Base-by-base conservation (phyloP, 2,888 invertebrate genomes). In the Tortrix viridana region DNA sequence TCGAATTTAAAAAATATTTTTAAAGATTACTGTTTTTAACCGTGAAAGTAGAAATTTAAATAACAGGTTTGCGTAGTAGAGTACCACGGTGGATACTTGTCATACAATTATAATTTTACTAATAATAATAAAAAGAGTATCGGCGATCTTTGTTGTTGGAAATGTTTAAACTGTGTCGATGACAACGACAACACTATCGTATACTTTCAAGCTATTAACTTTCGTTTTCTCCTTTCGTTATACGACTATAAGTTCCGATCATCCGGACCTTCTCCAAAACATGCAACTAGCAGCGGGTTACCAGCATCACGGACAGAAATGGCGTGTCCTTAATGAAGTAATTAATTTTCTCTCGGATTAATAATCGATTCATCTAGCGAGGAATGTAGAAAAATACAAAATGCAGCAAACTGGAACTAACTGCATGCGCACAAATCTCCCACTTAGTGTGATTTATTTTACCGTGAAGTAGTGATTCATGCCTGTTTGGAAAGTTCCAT, bases 341-440 rank as follows among this genome's bases (percentile, higher is more conserved):
- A 38, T 52, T 38, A 7, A 23, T 41, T 53, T 53, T 53, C 41
- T 61, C 50, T 43, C 41, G 43, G 22, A 56, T 49, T 56, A 37
- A 37, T 50, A 50, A 38, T 52, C 52, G 14, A 37, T 22, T 20
- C 41, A 48, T 54, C 53, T 60, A 19, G 9, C 19, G 46, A 19
- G 56, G 47, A 52, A 57, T 47, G 43, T 56, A 56, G 38, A 20
- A 37, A 59, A 49, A 48, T 37, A 52, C 26, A 52, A 54, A 50
- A 47, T 18, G 23, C 16, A 55, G 54, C 37, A 52, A 26, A 56
- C 56, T 43, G 56, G 26, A 56, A 50, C 38, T 23, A 47, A 46
- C 38, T 37, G 22, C 22, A 18, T 60, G 44, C 52, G 12, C 37
- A 37, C 22, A 16, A 44, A 44, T 59, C 32, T 32, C 37, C 53